Base-by-base conservation (phyloP, 2,888 invertebrate genomes). In the Luperina testacea region DNA sequence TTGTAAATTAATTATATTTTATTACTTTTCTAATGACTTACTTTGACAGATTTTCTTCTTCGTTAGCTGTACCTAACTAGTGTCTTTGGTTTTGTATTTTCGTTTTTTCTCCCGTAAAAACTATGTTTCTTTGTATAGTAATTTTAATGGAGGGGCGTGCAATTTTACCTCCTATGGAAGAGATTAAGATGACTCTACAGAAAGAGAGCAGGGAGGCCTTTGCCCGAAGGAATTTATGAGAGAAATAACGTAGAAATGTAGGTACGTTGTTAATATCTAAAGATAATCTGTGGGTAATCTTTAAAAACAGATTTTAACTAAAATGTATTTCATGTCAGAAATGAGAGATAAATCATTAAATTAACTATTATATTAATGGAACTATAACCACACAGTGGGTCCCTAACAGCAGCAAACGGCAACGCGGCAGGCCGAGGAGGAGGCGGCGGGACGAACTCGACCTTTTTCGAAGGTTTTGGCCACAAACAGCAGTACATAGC, bases 1-100 rank as follows among this genome's bases (percentile, higher is more conserved):
- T 72, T 75, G 38, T 85, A 69, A 65, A 61, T 74, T 45, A 63
- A 68, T 79, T 70, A 13, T 48, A 59, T 27, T 63, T 32, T n/a
- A 38, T 63, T 32, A 69, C 5, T 51, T 53, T 64, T 42, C 4
- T 45, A 61, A 27, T 38, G 11, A 38, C 4, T 32, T 59, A n/a
- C 38, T 67, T 24, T 67, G 15, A 53, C 42, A 61, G 24, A 24
- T 59, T 65, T n/a, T 42, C 1, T 57, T 53, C 32, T 59, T 17
- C 63, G 2, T 27, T 42, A 53, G 11, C 4, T n/a, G 27, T 15
- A 65, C 42, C 8, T 45, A 1, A 1, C 5, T 6, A 38, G 17
- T 59, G 24, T 57, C 57, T n/a, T 57, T 57, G 0, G 57, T 1
- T n/a, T 11, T 57, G 57, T 57, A 57, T 57, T 57, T 57, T 57